Base-by-base conservation (phyloP, 92 coral and sea anemone species). In the Zoanthus gigantus region DNA sequence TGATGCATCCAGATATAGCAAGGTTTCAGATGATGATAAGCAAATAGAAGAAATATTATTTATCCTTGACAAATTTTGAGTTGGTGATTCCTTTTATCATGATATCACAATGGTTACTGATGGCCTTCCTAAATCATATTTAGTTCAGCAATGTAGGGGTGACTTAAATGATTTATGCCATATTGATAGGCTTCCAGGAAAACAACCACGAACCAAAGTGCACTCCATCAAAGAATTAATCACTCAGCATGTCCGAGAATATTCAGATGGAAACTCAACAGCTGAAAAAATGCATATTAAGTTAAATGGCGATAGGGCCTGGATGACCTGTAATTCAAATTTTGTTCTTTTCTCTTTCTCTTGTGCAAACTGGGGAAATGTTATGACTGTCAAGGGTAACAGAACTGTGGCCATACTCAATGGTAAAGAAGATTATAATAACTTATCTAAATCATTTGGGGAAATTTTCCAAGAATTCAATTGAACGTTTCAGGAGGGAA, bases 361-460 rank as follows among this genome's bases (percentile, higher is more conserved):
- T 50, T 58, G 12, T 58, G 23, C n/a, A 58, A 58, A 14, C 66
- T 58, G 66, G 66, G 23, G 66, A 58, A 58, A 58, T 58, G 66
- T 58, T 17, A 58, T 58, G 77, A 73, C 77, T 73, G 77, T 11
- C 29, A 81, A 80, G 72, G 88, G 91, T 53, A 84, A 89, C 71
- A 66, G 92, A 50, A 90, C 88, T 54, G 42, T 84, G 63, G 88
- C 90, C 7, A 72, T 86, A 52, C 52, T 90, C 17, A 86, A 86
- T 90, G 93, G 90, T 28, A 85, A 80, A 80, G 88, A 80, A 79
- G 90, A 90, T 9, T 90, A 90, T 73, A 45, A 47, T 29, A 60
- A 29, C 46, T 46, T 91, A 48, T 82, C 86, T 57, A 23, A 91
- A 45, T 80, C 89, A 17, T 58, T 58, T 58, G 66, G 66, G 6